These are phyloP conservation scores for Agrypnia vestita DNA, from an alignment of 1,140 invertebrate species.

Conservation along the genomic window DNA sequence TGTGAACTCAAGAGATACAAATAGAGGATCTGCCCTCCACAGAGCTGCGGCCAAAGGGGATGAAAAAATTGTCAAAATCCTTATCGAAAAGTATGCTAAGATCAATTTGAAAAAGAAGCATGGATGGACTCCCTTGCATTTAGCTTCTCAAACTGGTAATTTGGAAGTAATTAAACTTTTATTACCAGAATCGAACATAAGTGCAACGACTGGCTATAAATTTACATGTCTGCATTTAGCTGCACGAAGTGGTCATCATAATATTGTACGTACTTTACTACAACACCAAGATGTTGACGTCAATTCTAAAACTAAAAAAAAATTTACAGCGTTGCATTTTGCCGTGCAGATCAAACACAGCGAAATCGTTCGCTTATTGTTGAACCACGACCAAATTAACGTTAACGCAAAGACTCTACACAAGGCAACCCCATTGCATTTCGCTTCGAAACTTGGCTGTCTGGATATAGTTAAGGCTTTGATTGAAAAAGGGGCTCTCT, in stretches of 20 bases:
- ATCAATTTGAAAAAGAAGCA: neutral
- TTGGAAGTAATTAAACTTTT: neutral
- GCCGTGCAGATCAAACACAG: neutral
- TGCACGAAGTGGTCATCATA: neutral
- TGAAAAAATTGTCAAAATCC: neutral
- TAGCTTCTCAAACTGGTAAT: neutral
- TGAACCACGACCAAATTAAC: neutral
- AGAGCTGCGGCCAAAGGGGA: neutral
- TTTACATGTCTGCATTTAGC: conserved; percentile 3
- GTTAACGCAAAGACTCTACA: neutral
- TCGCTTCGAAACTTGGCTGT: neutral
- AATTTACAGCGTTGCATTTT: neutral
- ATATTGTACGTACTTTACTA: neutral
- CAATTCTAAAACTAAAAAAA: neutral
- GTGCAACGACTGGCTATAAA: neutral
- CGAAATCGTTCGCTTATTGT: neutral
- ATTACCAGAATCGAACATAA: neutral
- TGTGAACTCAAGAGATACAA: neutral
- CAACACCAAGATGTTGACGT: neutral
- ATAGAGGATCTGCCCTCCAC: neutral
- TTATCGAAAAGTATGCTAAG: neutral
- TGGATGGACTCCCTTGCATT: neutral
- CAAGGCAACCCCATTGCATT: neutral
- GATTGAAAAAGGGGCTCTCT: neutral
- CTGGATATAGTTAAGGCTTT: neutral